Conservation (phyloP, 2,888 invertebrate genomes). For the Sialis fuliginosa region DNA sequence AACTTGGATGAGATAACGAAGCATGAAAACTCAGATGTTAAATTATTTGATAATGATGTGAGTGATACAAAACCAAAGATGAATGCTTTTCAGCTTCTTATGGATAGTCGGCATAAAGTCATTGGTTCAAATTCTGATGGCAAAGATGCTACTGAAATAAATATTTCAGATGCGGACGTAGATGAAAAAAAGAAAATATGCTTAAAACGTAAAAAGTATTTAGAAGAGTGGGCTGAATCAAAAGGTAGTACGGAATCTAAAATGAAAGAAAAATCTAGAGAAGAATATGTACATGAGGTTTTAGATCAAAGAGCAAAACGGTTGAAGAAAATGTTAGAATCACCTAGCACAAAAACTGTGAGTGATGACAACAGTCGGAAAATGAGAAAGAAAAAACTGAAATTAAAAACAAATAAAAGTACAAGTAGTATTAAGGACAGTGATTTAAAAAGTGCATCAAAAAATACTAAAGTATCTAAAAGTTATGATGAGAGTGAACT, state of each 20-base stretch:
- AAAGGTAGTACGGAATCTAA: constrained; percentile 42
- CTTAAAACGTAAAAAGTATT: constrained; percentile 29
- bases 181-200: constrained; percentile 11
- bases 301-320: constrained; percentile 41
- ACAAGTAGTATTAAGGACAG: not conserved
- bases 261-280: constrained; percentile 34
- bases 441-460: not conserved
- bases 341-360: constrained; percentile 6
- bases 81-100: constrained; percentile 47
- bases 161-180: constrained; percentile 19
- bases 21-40: not conserved
- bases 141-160: constrained; percentile 22
- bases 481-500: not conserved
- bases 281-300: constrained; percentile 34
- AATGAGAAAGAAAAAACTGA: constrained; percentile 1
- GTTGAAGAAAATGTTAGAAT: constrained; percentile 30
- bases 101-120: constrained; percentile 44
- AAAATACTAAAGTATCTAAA: not conserved
- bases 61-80: constrained; percentile 4
- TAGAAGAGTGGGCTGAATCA: constrained; percentile 43
- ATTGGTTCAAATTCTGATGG: constrained; percentile 46
- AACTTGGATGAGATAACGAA: not conserved
- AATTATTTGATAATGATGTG: not conserved
- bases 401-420: not conserved
- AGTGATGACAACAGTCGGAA: not conserved